A percentile compares a stretch with the other conserved stretches of the same genome.
These are phyloP conservation scores for Apaloderma vittatum DNA, from an alignment of 2,113 vertebrate species.

Conservation along the genomic window DNA sequence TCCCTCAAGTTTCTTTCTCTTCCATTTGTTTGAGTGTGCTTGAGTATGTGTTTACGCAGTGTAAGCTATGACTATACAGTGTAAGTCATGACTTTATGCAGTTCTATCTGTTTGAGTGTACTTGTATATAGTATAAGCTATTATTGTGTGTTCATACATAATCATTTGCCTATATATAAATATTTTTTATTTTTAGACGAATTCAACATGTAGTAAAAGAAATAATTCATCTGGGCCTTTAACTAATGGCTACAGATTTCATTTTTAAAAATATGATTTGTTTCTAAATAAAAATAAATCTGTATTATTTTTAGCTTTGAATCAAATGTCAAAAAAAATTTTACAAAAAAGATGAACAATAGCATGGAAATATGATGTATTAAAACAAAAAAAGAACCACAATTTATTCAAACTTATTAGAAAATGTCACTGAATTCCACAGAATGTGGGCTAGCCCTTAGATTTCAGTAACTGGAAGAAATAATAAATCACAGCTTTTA, in stretches of 20 bases:
- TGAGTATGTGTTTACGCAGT: not conserved
- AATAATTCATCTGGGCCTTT: not conserved
- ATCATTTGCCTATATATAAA: not conserved
- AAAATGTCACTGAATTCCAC: not conserved
- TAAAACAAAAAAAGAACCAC: not conserved
- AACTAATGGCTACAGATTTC: not conserved
- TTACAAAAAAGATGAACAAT: not conserved
- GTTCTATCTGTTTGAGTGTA: not conserved
- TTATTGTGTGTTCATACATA: not conserved
- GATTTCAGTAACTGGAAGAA: conserved; percentile 17
- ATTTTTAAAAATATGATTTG: not conserved
- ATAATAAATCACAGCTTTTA: conserved; percentile 44
- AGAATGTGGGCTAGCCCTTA: not conserved
- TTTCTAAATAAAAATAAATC: not conserved
- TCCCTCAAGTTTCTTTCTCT: not conserved
- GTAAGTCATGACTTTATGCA: too few relatives aligned
- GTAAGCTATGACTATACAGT: not conserved
- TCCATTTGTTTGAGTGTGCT: not conserved
- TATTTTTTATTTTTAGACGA: not conserved
- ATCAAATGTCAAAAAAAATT: not conserved
- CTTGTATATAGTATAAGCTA: not conserved
- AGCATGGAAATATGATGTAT: not conserved
- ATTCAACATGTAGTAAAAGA: not conserved
- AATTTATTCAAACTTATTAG: not conserved
- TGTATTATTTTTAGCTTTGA: not conserved